Evolutionary conservation across 1,140 invertebrate genomes (phyloP).

Genomic region (Choristoneura fumiferana): DNA sequence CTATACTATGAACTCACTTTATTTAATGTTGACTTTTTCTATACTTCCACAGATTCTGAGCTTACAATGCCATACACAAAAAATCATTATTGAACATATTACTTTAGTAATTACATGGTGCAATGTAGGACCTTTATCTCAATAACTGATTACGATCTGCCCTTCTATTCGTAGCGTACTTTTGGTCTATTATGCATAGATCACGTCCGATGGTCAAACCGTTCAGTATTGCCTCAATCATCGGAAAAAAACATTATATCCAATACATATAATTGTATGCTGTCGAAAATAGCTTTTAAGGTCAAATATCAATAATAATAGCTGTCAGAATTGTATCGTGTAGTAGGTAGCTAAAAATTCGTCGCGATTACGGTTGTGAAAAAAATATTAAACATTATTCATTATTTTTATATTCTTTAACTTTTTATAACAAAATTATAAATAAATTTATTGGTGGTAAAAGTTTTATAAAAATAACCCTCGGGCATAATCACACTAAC

Average conservation of each 20-base stretch:
- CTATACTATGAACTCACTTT: too few species aligned
- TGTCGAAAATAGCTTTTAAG: slow-evolving; percentile 17
- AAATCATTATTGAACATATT: too few species aligned
- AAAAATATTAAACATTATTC: too few species aligned
- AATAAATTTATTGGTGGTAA: too few species aligned
- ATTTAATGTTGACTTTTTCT: too few species aligned
- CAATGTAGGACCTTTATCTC: neutral
- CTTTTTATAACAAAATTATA: too few species aligned
- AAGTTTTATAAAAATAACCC: neutral
- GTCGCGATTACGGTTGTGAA: neutral
- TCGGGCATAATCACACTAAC: too few species aligned
- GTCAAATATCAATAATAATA: slow-evolving; percentile 15
- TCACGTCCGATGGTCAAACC: neutral
- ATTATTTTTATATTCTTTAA: too few species aligned
- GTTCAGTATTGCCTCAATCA: neutral
- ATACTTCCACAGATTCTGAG: too few species aligned
- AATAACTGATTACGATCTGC: neutral
- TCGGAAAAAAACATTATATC: slow-evolving; percentile 11
- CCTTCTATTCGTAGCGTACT: neutral
- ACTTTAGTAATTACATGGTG: too few species aligned
- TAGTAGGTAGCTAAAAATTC: neutral
- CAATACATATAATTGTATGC: slow-evolving; percentile 17
- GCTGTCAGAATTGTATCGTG: neutral
- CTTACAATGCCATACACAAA: too few species aligned
- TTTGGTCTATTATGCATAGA: slow-evolving; percentile 16